Conservation (phyloP, 1,140 invertebrate species). For the Meloidogyne hapla region DNA sequence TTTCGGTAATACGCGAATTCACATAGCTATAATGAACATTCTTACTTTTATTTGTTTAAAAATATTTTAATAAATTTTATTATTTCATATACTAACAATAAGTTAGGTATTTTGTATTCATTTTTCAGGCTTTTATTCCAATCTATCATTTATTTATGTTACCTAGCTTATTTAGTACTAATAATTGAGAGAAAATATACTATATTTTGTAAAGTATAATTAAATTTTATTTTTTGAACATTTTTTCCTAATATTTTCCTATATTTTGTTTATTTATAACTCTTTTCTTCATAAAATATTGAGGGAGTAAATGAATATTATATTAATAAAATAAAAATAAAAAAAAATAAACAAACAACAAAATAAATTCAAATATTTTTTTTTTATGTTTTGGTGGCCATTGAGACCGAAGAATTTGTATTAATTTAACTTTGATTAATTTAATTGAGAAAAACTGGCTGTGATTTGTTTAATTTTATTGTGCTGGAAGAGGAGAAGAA, state of each 20-base stretch:
- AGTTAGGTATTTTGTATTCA: too few species aligned
- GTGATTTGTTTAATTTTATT: slow-evolving; percentile 1
- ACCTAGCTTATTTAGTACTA: too few species aligned
- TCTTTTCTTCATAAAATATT: neutral
- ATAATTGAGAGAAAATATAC: too few species aligned
- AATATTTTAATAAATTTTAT: too few species aligned
- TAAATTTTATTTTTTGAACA: too few species aligned
- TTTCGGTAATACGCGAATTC: too few species aligned
- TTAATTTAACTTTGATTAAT: neutral
- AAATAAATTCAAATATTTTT: slow-evolving; percentile 1
- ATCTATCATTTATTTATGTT: too few species aligned
- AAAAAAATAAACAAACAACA: neutral
- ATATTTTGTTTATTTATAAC: neutral
- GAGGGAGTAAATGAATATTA: neutral
- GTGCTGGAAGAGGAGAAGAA: slow-evolving; percentile 2
- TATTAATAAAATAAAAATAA: neutral
- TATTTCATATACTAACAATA: too few species aligned
- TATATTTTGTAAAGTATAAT: too few species aligned
- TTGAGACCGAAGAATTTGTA: neutral
- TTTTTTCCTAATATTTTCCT: neutral
- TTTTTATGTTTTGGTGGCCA: neutral
- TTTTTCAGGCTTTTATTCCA: too few species aligned
- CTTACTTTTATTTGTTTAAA: too few species aligned
- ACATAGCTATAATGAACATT: too few species aligned
- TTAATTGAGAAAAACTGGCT: neutral